phyloP scores from a whole-genome alignment of 2,888 invertebrate genomes.

The Dilophus febrilis region DNA sequence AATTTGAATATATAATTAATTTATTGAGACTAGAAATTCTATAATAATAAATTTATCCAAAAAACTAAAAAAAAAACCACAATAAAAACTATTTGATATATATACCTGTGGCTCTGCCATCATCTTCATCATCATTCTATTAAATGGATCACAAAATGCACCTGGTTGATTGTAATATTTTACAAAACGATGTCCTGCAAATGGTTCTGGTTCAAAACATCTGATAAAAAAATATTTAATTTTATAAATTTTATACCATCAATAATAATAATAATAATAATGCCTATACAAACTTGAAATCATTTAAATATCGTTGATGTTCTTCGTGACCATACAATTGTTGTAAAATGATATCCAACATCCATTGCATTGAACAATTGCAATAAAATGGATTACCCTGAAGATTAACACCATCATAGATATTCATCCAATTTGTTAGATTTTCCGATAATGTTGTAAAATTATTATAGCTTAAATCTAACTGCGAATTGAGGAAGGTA shows the following conservation, averaged over 20 bases:
- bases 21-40: too few species aligned
- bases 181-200: constrained; percentile 6
- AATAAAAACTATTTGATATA: too few species aligned
- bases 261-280: not conserved
- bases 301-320: constrained; percentile 6
- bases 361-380: constrained; percentile 8
- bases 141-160: constrained; percentile 6
- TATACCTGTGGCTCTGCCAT: too few species aligned
- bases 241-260: not conserved
- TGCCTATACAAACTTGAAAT: constrained; percentile 4
- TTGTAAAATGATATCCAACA: constrained; percentile 5
- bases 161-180: constrained; percentile 5
- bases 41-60: too few species aligned
- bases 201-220: constrained; percentile 6
- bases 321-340: constrained; percentile 5
- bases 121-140: too few species aligned
- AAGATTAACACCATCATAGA: constrained; percentile 7
- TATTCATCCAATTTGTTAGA: constrained; percentile 7
- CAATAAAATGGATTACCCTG: constrained; percentile 11
- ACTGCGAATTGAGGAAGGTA: constrained; percentile 1
- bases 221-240: constrained; percentile 1
- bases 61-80: too few species aligned
- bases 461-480: constrained; percentile 10
- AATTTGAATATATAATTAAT: too few species aligned
- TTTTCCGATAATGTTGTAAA: constrained; percentile 4